Evolutionary conservation across 2,888 invertebrate genomes (phyloP).

Genomic region (Aspidapion aeneum): DNA sequence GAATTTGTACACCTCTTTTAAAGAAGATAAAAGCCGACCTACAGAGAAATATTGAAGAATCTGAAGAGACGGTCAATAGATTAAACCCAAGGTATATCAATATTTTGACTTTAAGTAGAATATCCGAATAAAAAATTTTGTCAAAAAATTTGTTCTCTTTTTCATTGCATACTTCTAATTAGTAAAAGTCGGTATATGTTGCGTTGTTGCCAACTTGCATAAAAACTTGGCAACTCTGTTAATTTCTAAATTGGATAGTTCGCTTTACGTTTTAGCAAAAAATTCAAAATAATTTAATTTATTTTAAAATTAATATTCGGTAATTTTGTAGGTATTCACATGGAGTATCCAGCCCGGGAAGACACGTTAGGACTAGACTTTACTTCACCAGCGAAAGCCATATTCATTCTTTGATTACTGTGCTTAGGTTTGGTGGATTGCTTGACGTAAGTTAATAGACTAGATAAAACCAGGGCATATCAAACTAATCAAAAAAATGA

Average conservation of each 20-base stretch:
- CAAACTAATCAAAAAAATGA: slow-evolving; percentile 6
- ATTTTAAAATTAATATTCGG: too few relatives aligned
- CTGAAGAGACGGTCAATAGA: slow-evolving; percentile 92
- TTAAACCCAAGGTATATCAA: slow-evolving; percentile 83
- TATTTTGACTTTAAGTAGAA: too few relatives aligned
- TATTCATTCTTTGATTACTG: slow-evolving; percentile 95
- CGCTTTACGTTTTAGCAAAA: too few relatives aligned
- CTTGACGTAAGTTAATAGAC: slow-evolving; percentile 63
- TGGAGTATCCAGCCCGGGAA: slow-evolving; percentile 95
- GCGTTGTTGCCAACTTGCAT: too few relatives aligned
- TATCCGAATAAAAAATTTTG: too few relatives aligned
- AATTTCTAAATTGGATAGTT: too few relatives aligned
- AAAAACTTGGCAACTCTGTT: too few relatives aligned
- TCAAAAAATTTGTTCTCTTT: too few relatives aligned
- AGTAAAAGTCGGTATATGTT: too few relatives aligned
- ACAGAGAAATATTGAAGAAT: slow-evolving; percentile 88
- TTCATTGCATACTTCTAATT: too few relatives aligned
- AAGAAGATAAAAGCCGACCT: slow-evolving; percentile 94
- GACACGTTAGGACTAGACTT: slow-evolving; percentile 96
- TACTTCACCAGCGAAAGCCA: slow-evolving; percentile 99
- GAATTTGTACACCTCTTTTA: slow-evolving; percentile 93
- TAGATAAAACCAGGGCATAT: neutral
- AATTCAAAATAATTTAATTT: too few relatives aligned
- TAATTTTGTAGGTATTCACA: slow-evolving; percentile 67
- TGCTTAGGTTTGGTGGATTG: slow-evolving; percentile 88